phyloP scores from a whole-genome alignment of 92 coral and sea anemone genomes.

The Phenganax subtilis region DNA sequence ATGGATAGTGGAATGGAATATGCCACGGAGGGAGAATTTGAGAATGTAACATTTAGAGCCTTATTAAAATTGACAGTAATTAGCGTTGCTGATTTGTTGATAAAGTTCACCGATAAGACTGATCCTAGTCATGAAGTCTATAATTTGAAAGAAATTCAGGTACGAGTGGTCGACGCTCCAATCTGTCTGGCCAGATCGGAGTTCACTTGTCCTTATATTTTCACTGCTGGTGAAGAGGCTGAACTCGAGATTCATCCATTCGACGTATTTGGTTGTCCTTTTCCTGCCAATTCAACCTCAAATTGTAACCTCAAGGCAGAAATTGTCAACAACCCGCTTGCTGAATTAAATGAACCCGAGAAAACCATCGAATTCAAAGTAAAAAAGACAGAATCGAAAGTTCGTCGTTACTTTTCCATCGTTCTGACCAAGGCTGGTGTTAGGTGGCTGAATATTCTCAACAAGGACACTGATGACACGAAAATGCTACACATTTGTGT shows the following conservation, averaged over 20 bases:
- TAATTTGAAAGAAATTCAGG: not conserved
- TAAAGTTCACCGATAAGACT: not conserved
- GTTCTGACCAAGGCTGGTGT: not conserved
- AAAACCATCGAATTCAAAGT: not conserved
- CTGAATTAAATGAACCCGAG: not conserved
- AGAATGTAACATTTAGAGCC: not conserved
- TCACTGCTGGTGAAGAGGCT: not conserved
- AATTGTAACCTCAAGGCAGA: not conserved
- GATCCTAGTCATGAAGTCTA: not conserved
- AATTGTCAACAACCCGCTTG: not conserved
- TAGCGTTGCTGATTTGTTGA: not conserved
- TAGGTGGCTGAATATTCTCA: not conserved
- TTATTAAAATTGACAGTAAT: not conserved
- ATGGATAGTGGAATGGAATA: not conserved
- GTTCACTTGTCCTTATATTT: not conserved
- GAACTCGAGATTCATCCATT: not conserved
- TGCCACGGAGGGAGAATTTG: not conserved
- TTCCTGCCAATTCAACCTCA: not conserved
- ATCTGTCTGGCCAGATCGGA: not conserved
- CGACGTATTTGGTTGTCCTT: not conserved
- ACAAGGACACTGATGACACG: not conserved
- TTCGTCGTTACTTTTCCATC: not conserved
- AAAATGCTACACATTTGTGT: not conserved
- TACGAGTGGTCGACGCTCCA: not conserved
- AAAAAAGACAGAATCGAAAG: too few species aligned